Evolutionary conservation across 1,140 invertebrate species (phyloP), one percentile per base, ranked within the genome.

Genomic region (Pygmarrhopalites habei): DNA sequence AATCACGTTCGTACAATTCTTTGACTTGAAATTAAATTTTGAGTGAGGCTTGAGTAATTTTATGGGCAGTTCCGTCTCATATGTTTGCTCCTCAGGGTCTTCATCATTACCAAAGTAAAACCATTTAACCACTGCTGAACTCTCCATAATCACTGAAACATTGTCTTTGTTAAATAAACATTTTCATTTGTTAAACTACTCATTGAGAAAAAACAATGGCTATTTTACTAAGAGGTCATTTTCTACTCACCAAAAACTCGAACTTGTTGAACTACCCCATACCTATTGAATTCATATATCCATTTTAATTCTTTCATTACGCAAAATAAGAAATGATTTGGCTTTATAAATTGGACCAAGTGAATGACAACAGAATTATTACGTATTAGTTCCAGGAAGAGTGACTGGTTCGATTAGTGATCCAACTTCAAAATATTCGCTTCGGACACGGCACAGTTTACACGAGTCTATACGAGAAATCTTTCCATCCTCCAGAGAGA

Each of bases 401-500:
- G 46, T 49, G 12, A 49, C 46, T 23, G 51, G 51, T 15, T 55
- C 51, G 10, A 55, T 23, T 12, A 55, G 4, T 12, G 51, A 10
- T 15, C 51, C 51, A 21, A 55, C 29, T 55, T 55, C 51, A 32
- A 55, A 32, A 32, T 29, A 32, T 55, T 55, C 51, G 21, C 26
- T 55, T 15, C 29, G 14, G 7, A 55, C 29, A 4, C 51, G 51
- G 21, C 51, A 55, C 10, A 55, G 5, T 55, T 55, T 55, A 21
- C 51, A 55, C 12, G 51, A 55, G 29, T 55, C 51, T 28, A 55
- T 55, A 28, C 51, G 14, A 28, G 51, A 55, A 29, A 55, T 55
- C 23, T 28, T 55, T 19, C 51, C 51, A 55, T 55, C 51, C 51
- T 55, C n/a, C n/a, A n/a, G n/a, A n/a, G n/a, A n/a, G n/a, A n/a